A percentile compares a stretch with the other conserved stretches of the same genome.
Evolutionary conservation across 2,888 invertebrate genomes (phyloP).

Genomic region (Eurytoma adleriae): DNA sequence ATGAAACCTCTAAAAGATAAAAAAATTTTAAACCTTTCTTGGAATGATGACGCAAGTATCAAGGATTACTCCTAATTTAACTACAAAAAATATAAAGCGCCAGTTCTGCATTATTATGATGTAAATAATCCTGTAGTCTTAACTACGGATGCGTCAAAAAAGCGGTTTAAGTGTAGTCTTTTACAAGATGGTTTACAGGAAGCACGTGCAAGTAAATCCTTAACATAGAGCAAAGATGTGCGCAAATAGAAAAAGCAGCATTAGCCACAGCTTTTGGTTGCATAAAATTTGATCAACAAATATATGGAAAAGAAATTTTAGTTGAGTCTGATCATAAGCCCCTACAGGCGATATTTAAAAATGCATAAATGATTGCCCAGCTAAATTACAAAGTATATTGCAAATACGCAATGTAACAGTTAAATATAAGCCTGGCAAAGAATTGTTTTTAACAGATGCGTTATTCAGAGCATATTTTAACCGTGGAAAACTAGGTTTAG

Average conservation of each 20-base stretch:
- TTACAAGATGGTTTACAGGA: constrained; percentile 68
- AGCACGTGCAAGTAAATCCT: constrained; percentile 68
- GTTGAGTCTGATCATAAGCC: constrained; percentile 68
- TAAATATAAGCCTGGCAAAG: no score
- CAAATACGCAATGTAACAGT: no score
- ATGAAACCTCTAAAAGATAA: constrained; percentile 52
- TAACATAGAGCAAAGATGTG: constrained; percentile 64
- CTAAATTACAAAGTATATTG: constrained; percentile 53
- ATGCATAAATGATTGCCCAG: constrained; percentile 11
- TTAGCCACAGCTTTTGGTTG: constrained; percentile 68
- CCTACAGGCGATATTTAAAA: constrained; percentile 63
- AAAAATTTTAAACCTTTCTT: constrained; percentile 55
- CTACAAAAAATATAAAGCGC: constrained; percentile 57
- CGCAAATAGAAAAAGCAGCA: constrained; percentile 69
- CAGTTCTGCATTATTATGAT: constrained; percentile 64
- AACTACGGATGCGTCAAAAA: constrained; percentile 60
- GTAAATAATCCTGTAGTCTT: constrained; percentile 61
- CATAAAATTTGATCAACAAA: constrained; percentile 67
- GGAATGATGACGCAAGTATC: constrained; percentile 59
- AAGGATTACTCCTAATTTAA: constrained; percentile 59
- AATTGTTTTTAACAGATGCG: no score
- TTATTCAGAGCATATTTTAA: no score
- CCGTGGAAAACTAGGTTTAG: no score
- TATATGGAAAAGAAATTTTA: constrained; percentile 63
- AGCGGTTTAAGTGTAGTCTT: neutral